Base-by-base conservation (phyloP, 2,113 vertebrate species). In the Macrotis lagotis region DNA sequence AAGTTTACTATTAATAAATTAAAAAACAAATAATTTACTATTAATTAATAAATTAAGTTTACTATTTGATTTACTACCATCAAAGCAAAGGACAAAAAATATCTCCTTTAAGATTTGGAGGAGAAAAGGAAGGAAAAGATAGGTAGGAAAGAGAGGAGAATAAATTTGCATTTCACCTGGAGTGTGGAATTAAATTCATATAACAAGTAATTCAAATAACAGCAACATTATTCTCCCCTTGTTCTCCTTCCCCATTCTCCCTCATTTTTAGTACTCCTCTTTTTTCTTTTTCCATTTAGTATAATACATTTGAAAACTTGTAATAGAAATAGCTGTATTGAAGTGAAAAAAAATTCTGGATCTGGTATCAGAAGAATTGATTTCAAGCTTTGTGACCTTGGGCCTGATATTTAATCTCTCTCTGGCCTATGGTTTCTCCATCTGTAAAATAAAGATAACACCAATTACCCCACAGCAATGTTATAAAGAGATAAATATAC, bases 391-490 rank as follows among this genome's bases (percentile, higher is more conserved):
- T 44, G 16, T 83, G 66, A 44, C 16, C 66, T 2, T 83, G 66
- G n/a, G 6, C n/a, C 19, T 44, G 66, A 83, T 83, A 83, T 44
- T 83, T 83, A 83, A 83, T 83, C 66, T 83, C 66, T 83, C 66
- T 83, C n/a, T 83, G 66, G n/a, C 16, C 66, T 44, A 83, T 44
- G 44, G 66, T 44, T 83, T 83, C 66, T 83, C 66, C n/a, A 83
- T 83, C 66, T 83, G n/a, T 83, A 83, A 83, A 83, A 83, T 83
- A 83, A 83, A 83, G n/a, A 83, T 83, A 83, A 83, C 44, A 83
- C 66, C 37, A 83, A 44, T 83, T 83, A 44, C n/a, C n/a, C 66
- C 14, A 7, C 16, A 83, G 66, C 66, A 44, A 83, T 83, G n/a
- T 44, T 83, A 7, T 22, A 22, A 83, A 83, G 66, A 83, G n/a